Evolutionary conservation across 2,888 invertebrate species (phyloP), one percentile per base, ranked within the genome.

Genomic region (Acanthosoma haemorrhoidale): DNA sequence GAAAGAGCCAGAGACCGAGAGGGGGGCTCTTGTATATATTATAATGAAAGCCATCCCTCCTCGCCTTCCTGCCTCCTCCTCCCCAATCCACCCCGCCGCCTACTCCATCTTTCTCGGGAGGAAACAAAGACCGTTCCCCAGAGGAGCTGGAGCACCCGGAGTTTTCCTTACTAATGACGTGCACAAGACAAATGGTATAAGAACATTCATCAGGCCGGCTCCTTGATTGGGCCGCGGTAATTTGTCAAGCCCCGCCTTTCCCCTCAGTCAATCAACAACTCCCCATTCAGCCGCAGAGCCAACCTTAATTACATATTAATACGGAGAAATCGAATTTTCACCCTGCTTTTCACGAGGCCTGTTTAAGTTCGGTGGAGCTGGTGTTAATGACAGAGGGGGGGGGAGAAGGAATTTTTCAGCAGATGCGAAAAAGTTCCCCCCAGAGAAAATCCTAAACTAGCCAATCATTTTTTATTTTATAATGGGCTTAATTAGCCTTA

Each of bases 121-220:
- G 18, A n/a, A n/a, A n/a, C 21, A 21, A 51, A 51, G 29, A 25
- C 51, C 25, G 29, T 51, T 51, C 51, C 51, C 51, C 15, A n/a
- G 41, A 29, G 29, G 61, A 59, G 43, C 18, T 34, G 21, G 13
- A 58, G 21, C 21, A 18, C 34, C 15, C 9, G 18, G 38, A 43
- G 36, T 60, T 64, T 39, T 32, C 60, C 60, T 29, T 51, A 34
- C 72, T 72, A 72, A 72, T 72, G 72, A 72, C 72, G 70, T 59
- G 67, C 57, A 63, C 39, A 68, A 72, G 72, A 72, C 69, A 70
- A 70, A 72, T 69, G 72, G 72, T 57, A 71, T 72, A 72, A 72
- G 72, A 72, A 70, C 72, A 72, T 72, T 72, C 72, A 72, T 72
- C 72, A 72, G 70, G 38, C 21, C 36, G 34, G 36, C 61, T 61